These are phyloP conservation scores for Spea hammondii DNA, from an alignment of 2,797 vertebrate genomes.

Conservation along the genomic window DNA sequence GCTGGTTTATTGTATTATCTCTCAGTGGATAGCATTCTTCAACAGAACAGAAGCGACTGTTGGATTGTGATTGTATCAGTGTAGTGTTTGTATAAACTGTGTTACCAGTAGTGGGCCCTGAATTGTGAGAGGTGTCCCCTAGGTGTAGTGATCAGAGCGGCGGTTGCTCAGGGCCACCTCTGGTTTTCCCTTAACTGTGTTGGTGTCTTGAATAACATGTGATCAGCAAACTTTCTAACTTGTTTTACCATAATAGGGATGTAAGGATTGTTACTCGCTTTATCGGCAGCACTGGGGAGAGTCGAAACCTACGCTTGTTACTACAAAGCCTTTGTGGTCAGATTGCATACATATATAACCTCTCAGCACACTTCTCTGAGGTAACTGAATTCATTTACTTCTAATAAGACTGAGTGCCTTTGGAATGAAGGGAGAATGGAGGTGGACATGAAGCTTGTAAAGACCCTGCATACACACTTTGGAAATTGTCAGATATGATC, in stretches of 20 bases:
- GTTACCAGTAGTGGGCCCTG: too few species aligned
- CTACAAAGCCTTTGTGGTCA: conserved; percentile 65
- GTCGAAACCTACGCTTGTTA: conserved; percentile 59
- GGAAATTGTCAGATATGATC: too few species aligned
- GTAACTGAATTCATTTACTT: conserved; percentile 40
- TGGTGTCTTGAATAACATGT: neutral
- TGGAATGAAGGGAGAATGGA: too few species aligned
- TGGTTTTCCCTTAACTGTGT: neutral
- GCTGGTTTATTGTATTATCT: too few species aligned
- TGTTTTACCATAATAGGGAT: conserved; percentile 4
- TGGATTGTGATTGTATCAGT: too few species aligned
- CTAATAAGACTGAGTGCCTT: neutral
- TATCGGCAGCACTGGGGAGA: conserved; percentile 62
- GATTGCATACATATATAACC: conserved; percentile 60
- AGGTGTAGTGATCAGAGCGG: too few species aligned
- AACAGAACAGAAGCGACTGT: too few species aligned
- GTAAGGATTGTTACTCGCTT: conserved; percentile 55
- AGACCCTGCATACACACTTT: too few species aligned
- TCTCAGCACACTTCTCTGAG: conserved; percentile 62
- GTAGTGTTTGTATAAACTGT: too few species aligned
- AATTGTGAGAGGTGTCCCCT: too few species aligned
- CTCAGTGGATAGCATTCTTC: too few species aligned
- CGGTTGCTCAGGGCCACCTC: neutral
- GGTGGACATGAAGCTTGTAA: too few species aligned
- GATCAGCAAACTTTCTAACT: neutral